Conservation (phyloP, 1,140 invertebrate genomes). For the Cotesia glomerata region DNA sequence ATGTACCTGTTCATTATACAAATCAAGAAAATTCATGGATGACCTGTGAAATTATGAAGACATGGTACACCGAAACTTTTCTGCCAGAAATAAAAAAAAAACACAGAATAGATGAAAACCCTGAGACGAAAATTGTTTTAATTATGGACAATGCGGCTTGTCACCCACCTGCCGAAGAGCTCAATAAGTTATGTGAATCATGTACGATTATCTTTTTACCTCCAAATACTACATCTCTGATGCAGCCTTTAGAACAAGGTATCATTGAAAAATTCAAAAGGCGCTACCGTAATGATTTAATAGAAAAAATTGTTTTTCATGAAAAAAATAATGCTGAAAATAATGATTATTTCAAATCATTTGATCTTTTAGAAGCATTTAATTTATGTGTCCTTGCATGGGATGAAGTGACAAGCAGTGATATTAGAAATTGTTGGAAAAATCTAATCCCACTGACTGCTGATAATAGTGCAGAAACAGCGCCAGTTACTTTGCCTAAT, state of each 20-base stretch:
- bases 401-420: neutral
- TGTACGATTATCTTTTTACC: neutral
- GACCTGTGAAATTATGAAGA: neutral
- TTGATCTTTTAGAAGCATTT: neutral
- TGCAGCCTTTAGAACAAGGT: neutral
- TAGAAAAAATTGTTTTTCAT: neutral
- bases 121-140: neutral
- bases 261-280: slow-evolving; percentile 5
- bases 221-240: neutral
- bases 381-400: neutral
- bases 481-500: neutral
- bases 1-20: neutral
- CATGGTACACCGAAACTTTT: neutral
- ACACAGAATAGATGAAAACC: neutral
- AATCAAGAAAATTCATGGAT: neutral
- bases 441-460: neutral
- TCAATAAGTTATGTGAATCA: neutral
- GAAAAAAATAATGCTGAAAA: neutral
- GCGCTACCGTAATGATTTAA: neutral
- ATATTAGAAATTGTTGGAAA: slow-evolving; percentile 17
- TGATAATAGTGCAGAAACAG: neutral
- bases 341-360: neutral
- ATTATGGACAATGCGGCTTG: neutral
- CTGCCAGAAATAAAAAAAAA: slow-evolving; percentile 7
- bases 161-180: neutral